Evolutionary conservation across 53 echinoderm and acorn worm genomes (phyloP), one percentile per base, ranked within the genome.

Genomic region (Zoroaster sp.): DNA sequence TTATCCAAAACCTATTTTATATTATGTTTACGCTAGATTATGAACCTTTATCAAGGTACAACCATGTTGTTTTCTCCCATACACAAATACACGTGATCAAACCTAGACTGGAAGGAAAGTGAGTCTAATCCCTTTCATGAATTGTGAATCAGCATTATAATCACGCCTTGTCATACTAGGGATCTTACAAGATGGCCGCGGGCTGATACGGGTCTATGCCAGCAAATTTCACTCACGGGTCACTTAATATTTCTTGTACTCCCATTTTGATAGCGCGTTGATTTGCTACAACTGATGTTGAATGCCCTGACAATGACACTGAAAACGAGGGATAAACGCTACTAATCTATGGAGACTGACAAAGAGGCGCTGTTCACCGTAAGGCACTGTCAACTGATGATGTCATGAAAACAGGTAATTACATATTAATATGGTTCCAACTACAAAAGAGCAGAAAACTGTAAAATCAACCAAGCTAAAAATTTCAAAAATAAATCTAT

Each of bases 251-350:
- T n/a, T n/a, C n/a, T n/a, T n/a, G n/a, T n/a, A n/a, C n/a, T n/a
- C n/a, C n/a, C n/a, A n/a, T 73, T 3, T 23, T 8, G 4, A 41
- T 28, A 93, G 91, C 78, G 85, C 35, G 80, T 83, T 66, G 96
- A 96, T 54, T 75, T 96, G 35, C 72, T 96, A 15, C 93, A 94
- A 40, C 68, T 96, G 78, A 90, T 96, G 90, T 23, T 96, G 11
- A 90, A 96, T 51, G 92, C 94, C 40, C 96, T n/a, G n/a, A 96
- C 33, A 83, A 83, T 30, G 75, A 76, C 45, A 86, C 72, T 7
- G 78, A 83, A n/a, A 72, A 75, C 1, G 75, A 91, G 20, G 82
- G 78, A 11, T 88, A 83, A 5, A 71, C 77, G 25, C 20, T 23
- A 5, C 55, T n/a, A 39, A 37, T 2, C 59, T 10, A 41, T 37